Percentiles rank a stretch among this genome's conserved stretches.
phyloP scores from a whole-genome alignment of 2,113 vertebrate genomes.

The Rhagologus leucostigma region DNA sequence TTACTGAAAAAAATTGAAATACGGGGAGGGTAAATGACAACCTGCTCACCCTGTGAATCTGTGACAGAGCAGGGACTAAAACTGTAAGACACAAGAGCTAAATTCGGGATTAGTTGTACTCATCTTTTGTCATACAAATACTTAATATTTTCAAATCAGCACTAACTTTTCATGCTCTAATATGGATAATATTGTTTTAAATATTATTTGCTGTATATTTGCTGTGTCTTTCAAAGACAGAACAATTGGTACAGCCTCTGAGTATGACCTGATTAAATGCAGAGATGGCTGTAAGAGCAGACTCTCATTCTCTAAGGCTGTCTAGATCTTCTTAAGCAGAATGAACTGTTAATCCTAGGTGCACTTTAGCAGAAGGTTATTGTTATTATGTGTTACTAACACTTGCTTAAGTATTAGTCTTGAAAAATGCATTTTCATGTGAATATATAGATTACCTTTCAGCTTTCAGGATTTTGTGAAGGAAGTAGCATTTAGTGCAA shows the following conservation, averaged over 20 bases:
- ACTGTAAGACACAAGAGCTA: neutral
- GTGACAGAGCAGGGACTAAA: neutral
- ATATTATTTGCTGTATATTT: neutral
- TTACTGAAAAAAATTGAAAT: neutral
- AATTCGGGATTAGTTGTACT: neutral
- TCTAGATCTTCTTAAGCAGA: constrained; percentile 34
- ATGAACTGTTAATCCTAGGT: constrained; percentile 25
- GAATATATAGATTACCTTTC: neutral
- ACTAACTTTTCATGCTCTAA: neutral
- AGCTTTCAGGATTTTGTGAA: neutral
- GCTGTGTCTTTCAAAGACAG: neutral
- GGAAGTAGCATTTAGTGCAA: neutral
- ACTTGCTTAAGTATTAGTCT: neutral
- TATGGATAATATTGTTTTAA: neutral
- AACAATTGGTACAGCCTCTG: neutral
- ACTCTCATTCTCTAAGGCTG: neutral
- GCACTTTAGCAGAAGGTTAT: constrained; percentile 6
- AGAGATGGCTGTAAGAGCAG: neutral
- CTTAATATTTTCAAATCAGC: neutral
- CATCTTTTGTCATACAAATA: neutral
- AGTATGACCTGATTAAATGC: constrained; percentile 2
- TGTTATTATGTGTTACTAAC: neutral
- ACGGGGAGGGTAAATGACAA: neutral
- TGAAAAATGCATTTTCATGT: neutral
- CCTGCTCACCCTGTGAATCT: neutral